Evolutionary conservation across 2,888 invertebrate genomes (phyloP), one percentile per base, ranked within the genome.

Genomic region (Caenorhabditis drosophilae): DNA sequence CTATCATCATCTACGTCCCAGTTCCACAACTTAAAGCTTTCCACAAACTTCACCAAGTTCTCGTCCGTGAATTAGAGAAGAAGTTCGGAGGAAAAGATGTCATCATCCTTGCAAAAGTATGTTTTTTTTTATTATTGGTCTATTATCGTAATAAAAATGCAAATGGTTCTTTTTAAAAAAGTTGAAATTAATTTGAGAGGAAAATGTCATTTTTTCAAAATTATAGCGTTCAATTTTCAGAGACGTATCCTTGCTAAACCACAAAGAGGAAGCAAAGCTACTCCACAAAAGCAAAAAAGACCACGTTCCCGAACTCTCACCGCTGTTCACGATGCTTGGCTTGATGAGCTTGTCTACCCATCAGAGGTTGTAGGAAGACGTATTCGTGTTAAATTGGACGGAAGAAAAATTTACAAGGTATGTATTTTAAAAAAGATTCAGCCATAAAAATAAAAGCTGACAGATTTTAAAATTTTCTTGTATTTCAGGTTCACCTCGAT

Each of bases 331-430:
- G 96, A 98, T 44, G 92, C 93, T 57, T 92, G 97, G 83, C 88
- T 98, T 70, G 95, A 96, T 85, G 98, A 98, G 87, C 87, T 98
- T 79, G 96, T 97, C 60, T 97, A 91, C 87, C 98, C 98, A 26
- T 96, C 98, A 52, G 98, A 98, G 88, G 96, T 98, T 82, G 96
- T 98, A 40, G 98, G 98, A 84, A 97, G 96, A 87, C 89, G 98
- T 75, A 94, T 94, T 84, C 89, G 97, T 77, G 90, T 97, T 67
- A 93, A 92, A 86, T 88, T 96, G 81, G 97, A 98, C 85, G 97
- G 97, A 71, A 91, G 93, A 45, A 91, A 95, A 84, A 88, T 98
- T 72, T 92, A 93, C 84, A 98, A 98, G 88, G 76, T 74, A 18
- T 53, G 16, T 18, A 22, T 49, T 36, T 1, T n/a, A 16, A n/a